These are phyloP conservation scores for Cheilosia vernalis DNA, from an alignment of 2,888 invertebrate species.

Conservation along the genomic window DNA sequence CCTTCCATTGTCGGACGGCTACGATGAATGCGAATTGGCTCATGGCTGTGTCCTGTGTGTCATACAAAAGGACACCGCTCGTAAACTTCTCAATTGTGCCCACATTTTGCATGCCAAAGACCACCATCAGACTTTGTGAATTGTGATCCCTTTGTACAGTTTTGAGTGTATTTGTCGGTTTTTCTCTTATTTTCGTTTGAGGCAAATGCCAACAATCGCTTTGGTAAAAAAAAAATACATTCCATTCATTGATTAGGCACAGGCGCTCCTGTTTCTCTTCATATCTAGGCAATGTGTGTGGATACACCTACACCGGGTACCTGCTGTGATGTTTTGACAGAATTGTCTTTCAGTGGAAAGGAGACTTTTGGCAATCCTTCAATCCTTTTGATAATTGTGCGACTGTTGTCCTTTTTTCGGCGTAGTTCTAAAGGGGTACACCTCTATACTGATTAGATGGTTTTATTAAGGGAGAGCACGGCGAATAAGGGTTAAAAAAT, in stretches of 20 bases:
- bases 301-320: conserved; percentile 4
- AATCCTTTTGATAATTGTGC: conserved; percentile 36
- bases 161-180: conserved; percentile 24
- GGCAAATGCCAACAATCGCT: conserved; percentile 5
- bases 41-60: background rate
- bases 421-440: background rate
- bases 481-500: conserved; percentile 38
- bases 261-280: conserved; percentile 60
- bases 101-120: conserved; percentile 52
- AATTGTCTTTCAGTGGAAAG: background rate
- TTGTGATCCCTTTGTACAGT: conserved; percentile 19
- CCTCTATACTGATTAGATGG: conserved; percentile 13
- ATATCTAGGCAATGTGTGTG: background rate
- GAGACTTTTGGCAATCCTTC: conserved; percentile 4
- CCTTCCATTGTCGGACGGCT: conserved; percentile 21
- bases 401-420: conserved; percentile 17
- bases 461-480: conserved; percentile 11
- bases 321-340: conserved; percentile 62
- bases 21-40: too few species aligned
- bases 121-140: conserved; percentile 11
- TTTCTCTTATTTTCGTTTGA: conserved; percentile 21
- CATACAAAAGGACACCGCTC: conserved; percentile 36
- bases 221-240: background rate
- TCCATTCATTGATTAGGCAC: conserved; percentile 54
- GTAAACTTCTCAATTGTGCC: conserved; percentile 12